Base-by-base conservation (phyloP, 2,113 vertebrate genomes). In the Takifugu flavidus region DNA sequence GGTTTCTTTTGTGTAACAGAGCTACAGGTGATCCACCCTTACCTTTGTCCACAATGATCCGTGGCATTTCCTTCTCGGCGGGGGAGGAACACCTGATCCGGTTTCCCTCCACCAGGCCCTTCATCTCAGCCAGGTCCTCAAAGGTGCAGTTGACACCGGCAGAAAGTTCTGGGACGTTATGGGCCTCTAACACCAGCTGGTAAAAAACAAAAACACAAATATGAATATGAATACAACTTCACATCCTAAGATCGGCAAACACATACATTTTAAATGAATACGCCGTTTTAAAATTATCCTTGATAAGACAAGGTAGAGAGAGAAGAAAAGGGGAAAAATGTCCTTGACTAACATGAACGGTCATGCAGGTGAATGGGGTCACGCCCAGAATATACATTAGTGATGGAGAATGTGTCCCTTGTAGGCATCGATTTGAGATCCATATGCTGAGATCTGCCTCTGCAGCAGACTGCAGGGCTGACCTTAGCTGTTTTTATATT, bases 61-160 rank as follows among this genome's bases (percentile, higher is more conserved):
- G 94, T 2, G 96, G 96, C 64, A 99, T 95, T 65, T 98, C 96
- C 75, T 94, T 98, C 86, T 96, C 95, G 31, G 95, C 94, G 0
- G 97, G 97, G 0, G 96, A 98, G 65, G 85, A 94, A 87, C 97
- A 99, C 27, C 90, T 93, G 59, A 99, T 95, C 72, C 93, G 91
- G 84, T 95, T 98, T 70, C 97, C 97, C 34, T 96, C 91, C 79
- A 99, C 97, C 81, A 95, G 74, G 13, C 97, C 97, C 20, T 95
- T 94, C 93, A 96, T 97, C 89, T 98, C 96, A 0, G 96, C 94
- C 64, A 98, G 91, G 80, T 98, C 95, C 78, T 98, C 93, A 2
- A 99, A 99, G 54, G 95, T 93, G 69, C 97, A 99, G 82, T 96
- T 99, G 72, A 99, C 97, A 0, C 97, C 97, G 0, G 94, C 95